Conservation (phyloP, 2,888 invertebrate genomes). For the Trachelus stipa region DNA sequence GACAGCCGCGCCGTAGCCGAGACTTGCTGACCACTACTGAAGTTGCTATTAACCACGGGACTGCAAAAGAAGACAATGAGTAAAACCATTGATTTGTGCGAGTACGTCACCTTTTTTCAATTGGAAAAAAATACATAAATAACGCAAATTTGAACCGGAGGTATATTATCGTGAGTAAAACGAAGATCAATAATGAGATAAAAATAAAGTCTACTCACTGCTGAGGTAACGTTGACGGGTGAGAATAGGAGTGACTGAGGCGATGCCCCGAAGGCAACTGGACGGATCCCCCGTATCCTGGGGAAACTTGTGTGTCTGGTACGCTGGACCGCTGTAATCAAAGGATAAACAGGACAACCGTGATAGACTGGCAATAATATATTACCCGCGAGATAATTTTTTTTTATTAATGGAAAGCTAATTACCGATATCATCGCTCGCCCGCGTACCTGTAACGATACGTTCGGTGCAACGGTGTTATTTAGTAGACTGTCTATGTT, state of each 20-base stretch:
- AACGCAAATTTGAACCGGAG: not conserved
- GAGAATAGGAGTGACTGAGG: conserved; percentile 63
- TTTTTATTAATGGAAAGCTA: not conserved
- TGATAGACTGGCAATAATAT: not conserved
- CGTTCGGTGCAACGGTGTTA: conserved; percentile 89
- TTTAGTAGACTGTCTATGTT: conserved; percentile 88
- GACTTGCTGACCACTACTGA: conserved; percentile 64
- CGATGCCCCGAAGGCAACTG: conserved; percentile 65
- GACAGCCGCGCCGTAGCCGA: conserved; percentile 69
- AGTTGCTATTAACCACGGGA: conserved; percentile 64
- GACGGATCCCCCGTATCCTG: conserved; percentile 70
- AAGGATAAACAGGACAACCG: not conserved
- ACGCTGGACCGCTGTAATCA: conserved; percentile 67
- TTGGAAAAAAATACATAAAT: not conserved
- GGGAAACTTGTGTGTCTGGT: conserved; percentile 73
- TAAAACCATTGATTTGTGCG: not conserved
- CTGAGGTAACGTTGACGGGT: conserved; percentile 62
- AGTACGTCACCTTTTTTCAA: not conserved
- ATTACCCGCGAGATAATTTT: not conserved
- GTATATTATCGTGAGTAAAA: not conserved
- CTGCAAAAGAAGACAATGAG: conserved; percentile 36
- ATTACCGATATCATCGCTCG: conserved; percentile 8
- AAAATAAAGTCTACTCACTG: conserved; percentile 48
- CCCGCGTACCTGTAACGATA: conserved; percentile 76
- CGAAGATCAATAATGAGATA: not conserved